A percentile compares a stretch with the other conserved stretches of the same genome.
phyloP scores from a whole-genome alignment of 2,797 vertebrate genomes.

The Buceros bicornis region DNA sequence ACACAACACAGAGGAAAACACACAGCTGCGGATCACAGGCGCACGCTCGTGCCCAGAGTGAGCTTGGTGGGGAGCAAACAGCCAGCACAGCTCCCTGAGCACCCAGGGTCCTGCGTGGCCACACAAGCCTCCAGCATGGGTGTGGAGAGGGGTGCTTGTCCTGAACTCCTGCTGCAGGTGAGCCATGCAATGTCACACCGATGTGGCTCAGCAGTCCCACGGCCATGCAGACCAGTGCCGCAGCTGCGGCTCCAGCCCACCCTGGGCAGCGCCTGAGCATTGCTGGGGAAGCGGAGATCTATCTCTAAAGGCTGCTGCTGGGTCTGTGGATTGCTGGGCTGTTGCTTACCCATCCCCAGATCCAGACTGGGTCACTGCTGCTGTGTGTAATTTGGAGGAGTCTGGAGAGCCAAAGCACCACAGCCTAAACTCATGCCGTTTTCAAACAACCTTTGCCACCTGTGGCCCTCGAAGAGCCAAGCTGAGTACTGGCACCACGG shows the following conservation, averaged over 20 bases:
- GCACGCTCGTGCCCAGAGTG: accelerated
- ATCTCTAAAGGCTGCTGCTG: background rate
- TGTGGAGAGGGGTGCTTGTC: background rate
- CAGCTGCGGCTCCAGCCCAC: background rate
- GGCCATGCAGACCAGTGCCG: accelerated
- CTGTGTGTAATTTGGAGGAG: background rate
- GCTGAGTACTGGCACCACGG: background rate
- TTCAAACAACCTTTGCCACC: background rate
- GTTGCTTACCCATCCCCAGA: accelerated
- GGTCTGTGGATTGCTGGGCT: accelerated
- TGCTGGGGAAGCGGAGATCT: background rate
- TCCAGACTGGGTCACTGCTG: background rate
- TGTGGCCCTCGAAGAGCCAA: background rate
- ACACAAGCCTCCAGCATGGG: accelerated
- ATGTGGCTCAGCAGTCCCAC: accelerated
- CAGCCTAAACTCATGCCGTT: background rate
- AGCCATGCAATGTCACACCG: accelerated
- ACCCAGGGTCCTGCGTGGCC: background rate
- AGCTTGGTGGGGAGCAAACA: accelerated
- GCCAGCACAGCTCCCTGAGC: background rate
- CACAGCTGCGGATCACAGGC: background rate
- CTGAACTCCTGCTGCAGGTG: background rate
- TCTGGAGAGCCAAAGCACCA: background rate
- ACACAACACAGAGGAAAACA: background rate
- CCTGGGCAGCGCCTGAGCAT: background rate